A percentile compares a stretch with the other conserved stretches of the same genome.
phyloP scores from a whole-genome alignment of 2,113 vertebrate genomes.

The Ascaphus truei region DNA sequence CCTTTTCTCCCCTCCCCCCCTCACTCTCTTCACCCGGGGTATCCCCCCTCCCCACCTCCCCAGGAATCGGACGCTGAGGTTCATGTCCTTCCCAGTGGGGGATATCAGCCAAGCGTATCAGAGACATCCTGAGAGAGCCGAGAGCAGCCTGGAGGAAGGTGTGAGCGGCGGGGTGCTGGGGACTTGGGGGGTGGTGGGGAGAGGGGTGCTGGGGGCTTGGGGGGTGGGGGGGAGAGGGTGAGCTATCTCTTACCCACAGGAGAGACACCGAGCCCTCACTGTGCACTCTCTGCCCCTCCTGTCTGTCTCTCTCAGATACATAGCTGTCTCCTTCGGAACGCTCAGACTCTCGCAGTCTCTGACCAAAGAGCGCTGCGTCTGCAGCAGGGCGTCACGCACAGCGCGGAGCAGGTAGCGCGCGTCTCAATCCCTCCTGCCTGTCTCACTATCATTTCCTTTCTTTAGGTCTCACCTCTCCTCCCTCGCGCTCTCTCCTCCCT shows the following conservation, averaged over 20 bases:
- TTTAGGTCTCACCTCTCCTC: neutral
- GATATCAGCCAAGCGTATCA: slow-evolving; percentile 84
- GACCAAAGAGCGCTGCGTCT: slow-evolving; percentile 85
- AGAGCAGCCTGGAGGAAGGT: slow-evolving; percentile 86
- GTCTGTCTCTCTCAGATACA: slow-evolving; percentile 69
- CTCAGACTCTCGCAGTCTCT: slow-evolving; percentile 81
- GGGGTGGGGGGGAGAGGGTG: no score
- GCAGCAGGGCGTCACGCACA: slow-evolving; percentile 85
- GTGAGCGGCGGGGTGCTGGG: no score
- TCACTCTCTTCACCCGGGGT: no score
- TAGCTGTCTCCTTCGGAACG: slow-evolving; percentile 81
- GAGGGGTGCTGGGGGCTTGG: no score
- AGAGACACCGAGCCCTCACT: slow-evolving; percentile 10
- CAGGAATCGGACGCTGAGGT: slow-evolving; percentile 86
- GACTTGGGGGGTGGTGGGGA: neutral
- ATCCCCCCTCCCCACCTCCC: neutral
- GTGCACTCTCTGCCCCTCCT: neutral
- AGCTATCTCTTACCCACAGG: neutral
- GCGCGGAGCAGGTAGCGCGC: slow-evolving; percentile 76
- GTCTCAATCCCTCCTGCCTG: slow-evolving; percentile 34
- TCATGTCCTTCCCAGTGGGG: slow-evolving; percentile 85
- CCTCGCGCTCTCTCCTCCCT: neutral
- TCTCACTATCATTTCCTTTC: no score
- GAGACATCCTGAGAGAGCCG: slow-evolving; percentile 75
- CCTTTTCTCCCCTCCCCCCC: no score